Conservation (phyloP, 2,113 vertebrate species). For the Setophaga kirtlandii region DNA sequence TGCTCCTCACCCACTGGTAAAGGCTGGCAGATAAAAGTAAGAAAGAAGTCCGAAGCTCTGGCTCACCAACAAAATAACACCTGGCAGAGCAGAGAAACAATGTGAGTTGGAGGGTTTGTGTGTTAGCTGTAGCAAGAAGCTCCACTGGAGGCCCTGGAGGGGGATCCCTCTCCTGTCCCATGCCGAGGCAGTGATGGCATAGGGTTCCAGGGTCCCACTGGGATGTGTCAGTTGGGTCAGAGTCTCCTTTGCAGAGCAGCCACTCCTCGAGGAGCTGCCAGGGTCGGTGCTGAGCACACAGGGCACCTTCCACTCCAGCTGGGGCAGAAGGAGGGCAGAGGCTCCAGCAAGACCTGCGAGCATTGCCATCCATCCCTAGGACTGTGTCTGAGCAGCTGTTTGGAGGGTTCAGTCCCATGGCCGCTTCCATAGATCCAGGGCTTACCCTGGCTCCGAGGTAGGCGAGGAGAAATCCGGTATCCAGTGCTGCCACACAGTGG, state of each 20-base stretch:
- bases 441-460: background rate
- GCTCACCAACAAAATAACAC: background rate
- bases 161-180: background rate
- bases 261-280: background rate
- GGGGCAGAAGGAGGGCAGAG: background rate
- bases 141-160: background rate
- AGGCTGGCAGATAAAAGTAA: background rate
- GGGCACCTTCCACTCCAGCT: background rate
- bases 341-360: background rate
- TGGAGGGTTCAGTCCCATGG: background rate
- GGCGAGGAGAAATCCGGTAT: background rate
- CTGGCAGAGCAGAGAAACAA: background rate
- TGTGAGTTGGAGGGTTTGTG: background rate
- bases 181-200: rapidly evolving
- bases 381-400: background rate
- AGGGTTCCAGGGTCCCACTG: background rate
- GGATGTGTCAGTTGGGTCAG: rapidly evolving
- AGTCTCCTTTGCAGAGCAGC: background rate
- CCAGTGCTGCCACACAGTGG: conserved; percentile 59
- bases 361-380: background rate
- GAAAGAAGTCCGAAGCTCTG: background rate
- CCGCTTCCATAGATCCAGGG: background rate
- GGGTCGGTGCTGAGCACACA: background rate
- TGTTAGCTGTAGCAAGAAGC: background rate
- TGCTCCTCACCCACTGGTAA: background rate